Conservation (phyloP, 2,797 vertebrate species). For the Melanotaenia boesemani region DNA sequence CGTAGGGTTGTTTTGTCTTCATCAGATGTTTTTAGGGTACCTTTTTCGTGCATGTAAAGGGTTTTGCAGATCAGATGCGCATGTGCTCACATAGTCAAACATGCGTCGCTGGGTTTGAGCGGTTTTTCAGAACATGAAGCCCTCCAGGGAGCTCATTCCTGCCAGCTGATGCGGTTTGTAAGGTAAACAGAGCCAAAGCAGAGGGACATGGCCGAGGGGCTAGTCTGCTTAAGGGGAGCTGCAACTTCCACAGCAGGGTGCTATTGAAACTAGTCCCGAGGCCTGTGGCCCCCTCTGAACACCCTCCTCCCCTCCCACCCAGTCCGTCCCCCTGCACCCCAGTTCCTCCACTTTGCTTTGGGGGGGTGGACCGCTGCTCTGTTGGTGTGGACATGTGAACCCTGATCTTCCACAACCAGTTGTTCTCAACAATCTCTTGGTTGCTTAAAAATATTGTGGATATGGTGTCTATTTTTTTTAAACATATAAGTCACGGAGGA, state of each 20-base stretch:
- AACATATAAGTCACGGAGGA: slow-evolving; percentile 50
- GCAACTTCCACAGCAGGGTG: slow-evolving; percentile 87
- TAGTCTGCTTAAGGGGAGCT: slow-evolving; percentile 87
- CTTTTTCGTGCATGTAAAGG: slow-evolving; percentile 79
- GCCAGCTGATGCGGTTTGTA: slow-evolving; percentile 10
- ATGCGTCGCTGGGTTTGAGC: slow-evolving; percentile 17
- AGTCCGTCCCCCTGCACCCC: slow-evolving; percentile 18
- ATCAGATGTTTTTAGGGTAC: slow-evolving; percentile 81
- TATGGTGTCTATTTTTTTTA: slow-evolving; percentile 76
- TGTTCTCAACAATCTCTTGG: slow-evolving; percentile 74
- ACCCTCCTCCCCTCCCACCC: slow-evolving; percentile 20
- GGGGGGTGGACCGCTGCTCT: slow-evolving; percentile 23
- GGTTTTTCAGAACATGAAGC: slow-evolving; percentile 4
- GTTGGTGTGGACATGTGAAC: slow-evolving; percentile 50
- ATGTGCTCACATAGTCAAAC: slow-evolving; percentile 32
- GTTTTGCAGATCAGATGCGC: slow-evolving; percentile 73
- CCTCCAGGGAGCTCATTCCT: slow-evolving; percentile 4
- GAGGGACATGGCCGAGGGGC: slow-evolving; percentile 66
- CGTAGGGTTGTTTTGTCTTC: slow-evolving; percentile 70
- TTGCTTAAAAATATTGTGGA: slow-evolving; percentile 80
- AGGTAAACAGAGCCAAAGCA: slow-evolving; percentile 43
- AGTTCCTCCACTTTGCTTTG: slow-evolving; percentile 20
- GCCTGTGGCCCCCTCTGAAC: slow-evolving; percentile 49
- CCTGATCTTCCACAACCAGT: slow-evolving; percentile 74
- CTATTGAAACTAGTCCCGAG: slow-evolving; percentile 84